Evolutionary conservation across 2,113 vertebrate species (phyloP), one percentile per base, ranked within the genome.

Genomic region (Aphelocoma coerulescens): DNA sequence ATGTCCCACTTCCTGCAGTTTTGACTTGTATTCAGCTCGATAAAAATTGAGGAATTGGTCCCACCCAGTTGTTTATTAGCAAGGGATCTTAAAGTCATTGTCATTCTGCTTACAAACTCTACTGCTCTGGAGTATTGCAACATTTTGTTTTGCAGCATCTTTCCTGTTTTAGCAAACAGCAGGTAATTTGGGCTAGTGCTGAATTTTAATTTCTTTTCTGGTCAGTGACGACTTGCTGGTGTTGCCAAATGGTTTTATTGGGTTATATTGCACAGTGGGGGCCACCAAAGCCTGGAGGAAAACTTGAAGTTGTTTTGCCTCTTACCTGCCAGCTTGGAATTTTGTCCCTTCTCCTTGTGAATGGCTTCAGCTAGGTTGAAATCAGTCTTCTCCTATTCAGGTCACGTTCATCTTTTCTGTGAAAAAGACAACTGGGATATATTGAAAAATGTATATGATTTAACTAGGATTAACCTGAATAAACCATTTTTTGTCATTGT

Each of bases 381-480:
- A 91, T 78, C 54, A 20, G 3, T 68, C 57, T 77, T 93, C 69
- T 79, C 33, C 32, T 69, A 78, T 92, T 96, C 91, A 72, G 83
- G 72, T 89, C 96, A 94, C 11, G 35, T 88, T 75, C 12, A 9
- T 37, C 68, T 89, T 49, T 88, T 59, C 76, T 82, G n/a, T 74
- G 68, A 85, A 92, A 17, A 37, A 54, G 80, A 61, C 79, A 80
- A 37, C 28, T 80, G 94, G 91, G 89, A 94, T 91, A 82, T 85
- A 83, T n/a, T 94, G 81, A 94, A 95, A 96, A 94, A 88, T 51
- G 27, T 83, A 73, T 80, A 48, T 79, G 67, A 67, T 76, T 95
- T 97, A 96, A 89, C 83, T 57, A 91, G 54, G 82, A 96, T 95
- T 97, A 96, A 93, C 80, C 91, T 84, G 87, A 91, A 93, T 89